Evolutionary conservation across 2,888 invertebrate genomes (phyloP), one percentile per base, ranked within the genome.

Genomic region (Phanerotoma sp.): DNA sequence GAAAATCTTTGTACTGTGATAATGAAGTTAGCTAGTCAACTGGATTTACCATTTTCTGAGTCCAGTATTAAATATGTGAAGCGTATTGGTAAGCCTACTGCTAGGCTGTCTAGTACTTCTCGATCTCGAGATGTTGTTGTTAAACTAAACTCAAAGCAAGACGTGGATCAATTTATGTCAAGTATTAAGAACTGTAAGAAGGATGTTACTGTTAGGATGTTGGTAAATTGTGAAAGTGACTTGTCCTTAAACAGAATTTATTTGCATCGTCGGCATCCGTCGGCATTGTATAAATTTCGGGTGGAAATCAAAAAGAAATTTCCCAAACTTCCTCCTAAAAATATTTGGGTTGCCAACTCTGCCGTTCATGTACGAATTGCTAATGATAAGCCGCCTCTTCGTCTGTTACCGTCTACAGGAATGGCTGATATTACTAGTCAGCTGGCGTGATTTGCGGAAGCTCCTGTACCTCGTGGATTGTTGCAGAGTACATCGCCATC

Each of bases 231-330:
- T 30, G 11, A 30, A 9, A 3, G 3, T 4, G 30, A 30, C 9
- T 11, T 30, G 2, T 11, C 30, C 9, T 11, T 2, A 30, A 3
- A 30, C 11, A 30, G 11, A 4, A 30, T 30, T 30, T 30, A 30
- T 30, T 11, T 30, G 11, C 30, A 30, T 11, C 30, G 4, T 42
- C 46, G 22, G 4, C 30, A 30, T 30, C 30, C 30, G 9, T 11
- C 30, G 11, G 30, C 30, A 11, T 30, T 30, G 30, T 3, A 30
- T 11, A 55, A 56, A 57, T 44, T 49, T n/a, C 46, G 20, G 10
- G 11, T 30, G 30, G 30, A 30, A 11, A 11, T 30, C 2, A 30
- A 11, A 4, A 3, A 30, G 47, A 40, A 15, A 44, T 6, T 54
- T 41, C 30, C 30, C 10, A 30, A 30, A 2, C 9, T 30, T 30